Conservation (phyloP, 2,888 invertebrate genomes). For the Odontothrips loti region DNA sequence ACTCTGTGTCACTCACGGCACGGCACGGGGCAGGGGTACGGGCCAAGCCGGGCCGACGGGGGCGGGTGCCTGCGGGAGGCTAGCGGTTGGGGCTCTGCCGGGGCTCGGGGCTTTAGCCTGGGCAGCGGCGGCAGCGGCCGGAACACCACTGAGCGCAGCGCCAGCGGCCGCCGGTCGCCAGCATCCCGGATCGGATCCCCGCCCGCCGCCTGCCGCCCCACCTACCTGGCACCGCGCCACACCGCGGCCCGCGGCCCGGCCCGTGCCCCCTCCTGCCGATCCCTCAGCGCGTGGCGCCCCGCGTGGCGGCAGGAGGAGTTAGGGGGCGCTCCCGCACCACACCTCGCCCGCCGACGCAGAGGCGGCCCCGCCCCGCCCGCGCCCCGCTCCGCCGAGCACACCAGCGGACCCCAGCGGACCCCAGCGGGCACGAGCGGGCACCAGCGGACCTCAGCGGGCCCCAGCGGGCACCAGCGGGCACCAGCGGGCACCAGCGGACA, state of each 20-base stretch:
- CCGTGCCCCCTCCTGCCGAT: background rate
- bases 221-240: background rate
- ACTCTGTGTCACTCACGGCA: background rate
- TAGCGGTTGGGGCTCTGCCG: too few species aligned
- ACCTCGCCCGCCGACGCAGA: background rate
- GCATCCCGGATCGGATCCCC: background rate
- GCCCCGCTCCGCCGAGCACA: background rate
- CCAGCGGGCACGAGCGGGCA: too few species aligned
- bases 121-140: background rate
- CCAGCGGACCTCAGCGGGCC: too few species aligned
- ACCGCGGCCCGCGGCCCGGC: background rate
- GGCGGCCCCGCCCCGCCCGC: background rate
- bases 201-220: background rate
- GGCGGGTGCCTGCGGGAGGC: too few species aligned
- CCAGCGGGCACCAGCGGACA: too few species aligned
- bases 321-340: background rate
- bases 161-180: background rate
- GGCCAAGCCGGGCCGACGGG: too few species aligned
- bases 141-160: background rate
- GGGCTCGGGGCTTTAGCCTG: too few species aligned
- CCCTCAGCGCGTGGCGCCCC: slow-evolving; percentile 8
- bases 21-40: background rate
- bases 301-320: background rate
- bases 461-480: too few species aligned
- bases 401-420: too few species aligned